Conservation (phyloP, 2,113 vertebrate species). For the Myrmecobius fasciatus region DNA sequence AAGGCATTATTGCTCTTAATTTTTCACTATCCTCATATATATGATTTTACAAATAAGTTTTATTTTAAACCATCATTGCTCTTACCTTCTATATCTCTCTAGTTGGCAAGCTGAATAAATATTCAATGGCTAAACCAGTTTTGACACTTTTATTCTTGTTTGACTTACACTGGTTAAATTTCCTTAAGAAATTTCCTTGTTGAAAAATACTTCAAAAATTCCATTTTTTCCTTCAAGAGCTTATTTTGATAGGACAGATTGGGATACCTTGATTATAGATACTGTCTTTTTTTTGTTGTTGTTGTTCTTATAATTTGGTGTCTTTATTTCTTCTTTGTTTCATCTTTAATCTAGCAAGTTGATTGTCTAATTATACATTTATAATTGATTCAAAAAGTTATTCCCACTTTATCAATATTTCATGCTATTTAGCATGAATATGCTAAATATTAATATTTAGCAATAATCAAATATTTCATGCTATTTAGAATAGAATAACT, state of each 20-base stretch:
- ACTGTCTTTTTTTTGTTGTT: neutral
- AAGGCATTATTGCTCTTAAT: neutral
- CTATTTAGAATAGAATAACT: neutral
- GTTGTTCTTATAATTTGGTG: neutral
- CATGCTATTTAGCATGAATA: too few species aligned
- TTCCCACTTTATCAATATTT: neutral
- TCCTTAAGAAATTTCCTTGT: neutral
- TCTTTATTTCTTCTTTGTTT: neutral
- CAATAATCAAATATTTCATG: too few species aligned
- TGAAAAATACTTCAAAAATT: neutral
- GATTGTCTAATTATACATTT: neutral
- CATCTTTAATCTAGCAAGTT: neutral
- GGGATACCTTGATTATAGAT: neutral
- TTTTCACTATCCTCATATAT: neutral
- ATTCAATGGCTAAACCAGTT: neutral
- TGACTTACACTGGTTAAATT: neutral
- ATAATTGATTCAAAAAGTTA: neutral
- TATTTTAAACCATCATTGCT: neutral
- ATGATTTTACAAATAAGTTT: neutral
- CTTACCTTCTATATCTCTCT: neutral
- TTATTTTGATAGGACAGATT: neutral
- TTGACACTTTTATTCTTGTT: neutral
- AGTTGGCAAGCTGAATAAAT: neutral
- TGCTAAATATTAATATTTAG: too few species aligned
- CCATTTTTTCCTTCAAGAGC: neutral